These are phyloP conservation scores for Chinchilla lanigera DNA, from an alignment of 2,113 vertebrate genomes.

Conservation along the genomic window DNA sequence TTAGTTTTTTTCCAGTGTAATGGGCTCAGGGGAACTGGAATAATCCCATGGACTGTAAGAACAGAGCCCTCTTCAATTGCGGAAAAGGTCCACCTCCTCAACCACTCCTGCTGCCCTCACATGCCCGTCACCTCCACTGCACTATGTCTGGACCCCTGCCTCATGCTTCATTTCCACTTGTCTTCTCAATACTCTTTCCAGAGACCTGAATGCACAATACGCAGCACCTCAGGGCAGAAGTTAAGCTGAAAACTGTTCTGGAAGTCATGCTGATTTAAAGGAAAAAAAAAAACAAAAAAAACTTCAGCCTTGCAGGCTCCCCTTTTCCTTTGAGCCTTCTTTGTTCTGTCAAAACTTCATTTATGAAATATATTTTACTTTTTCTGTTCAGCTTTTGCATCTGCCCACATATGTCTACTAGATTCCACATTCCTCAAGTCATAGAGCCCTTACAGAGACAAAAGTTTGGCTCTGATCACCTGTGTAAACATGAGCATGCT, in stretches of 20 bases:
- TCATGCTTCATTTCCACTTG: not conserved
- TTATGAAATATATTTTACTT: not conserved
- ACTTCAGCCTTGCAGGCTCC: rapidly evolving
- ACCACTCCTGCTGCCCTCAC: no score
- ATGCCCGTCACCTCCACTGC: not conserved
- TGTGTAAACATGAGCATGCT: rapidly evolving
- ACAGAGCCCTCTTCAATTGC: not conserved
- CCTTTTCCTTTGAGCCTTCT: no score
- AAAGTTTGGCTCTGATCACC: not conserved
- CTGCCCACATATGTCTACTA: not conserved
- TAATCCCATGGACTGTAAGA: not conserved
- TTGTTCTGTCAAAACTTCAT: not conserved
- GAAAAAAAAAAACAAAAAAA: not conserved
- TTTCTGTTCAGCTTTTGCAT: not conserved
- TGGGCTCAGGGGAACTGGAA: not conserved
- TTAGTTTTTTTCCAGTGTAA: not conserved
- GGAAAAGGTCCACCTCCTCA: not conserved
- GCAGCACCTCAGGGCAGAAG: not conserved
- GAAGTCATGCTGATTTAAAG: not conserved
- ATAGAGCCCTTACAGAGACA: not conserved
- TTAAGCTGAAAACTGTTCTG: not conserved
- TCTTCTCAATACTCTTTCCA: not conserved
- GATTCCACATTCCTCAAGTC: not conserved
- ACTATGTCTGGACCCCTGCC: not conserved
- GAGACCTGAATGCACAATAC: not conserved